Base-by-base conservation (phyloP, 2,888 invertebrate genomes). In the Tholera decimalis region DNA sequence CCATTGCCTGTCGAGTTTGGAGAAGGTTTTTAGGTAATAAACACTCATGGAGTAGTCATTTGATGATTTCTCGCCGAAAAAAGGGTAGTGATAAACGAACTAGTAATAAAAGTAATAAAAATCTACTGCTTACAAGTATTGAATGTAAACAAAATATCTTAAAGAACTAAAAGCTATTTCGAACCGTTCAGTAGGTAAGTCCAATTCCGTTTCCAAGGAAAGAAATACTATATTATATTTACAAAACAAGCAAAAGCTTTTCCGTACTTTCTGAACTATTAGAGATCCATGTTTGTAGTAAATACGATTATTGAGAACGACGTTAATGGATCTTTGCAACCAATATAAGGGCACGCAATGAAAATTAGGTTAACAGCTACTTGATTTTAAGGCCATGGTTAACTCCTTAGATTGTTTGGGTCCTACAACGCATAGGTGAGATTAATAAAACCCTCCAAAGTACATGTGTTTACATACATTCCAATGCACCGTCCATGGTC, bases 181-280 rank as follows among this genome's bases (percentile, higher is more conserved):
- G 8, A 18, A 18, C 13, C 24, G n/a, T 22, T n/a, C n/a, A n/a
- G n/a, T n/a, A n/a, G n/a, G n/a, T 33, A 28, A 35, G 18, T 47
- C n/a, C 28, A 2, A 22, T 22, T 22, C 22, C 28, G 9, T 7
- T 26, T 9, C 28, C n/a, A 28, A 49, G 26, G 33, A 63, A 72
- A 47, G 62, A 71, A 37, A 47, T 53, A 37, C 30, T 26, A 37
- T 37, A 54, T 49, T 22, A 33, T 49, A 37, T 72, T 62, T 51
- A 30, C 35, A 30, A 20, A 49, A 63, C 72, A 69, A 54, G 72
- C 22, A 72, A 69, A 69, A 63, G 72, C 68, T 69, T 68, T 69
- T 37, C 18, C 37, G 47, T 30, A 43, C 63, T 72, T 33, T 54
- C 24, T 26, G 18, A 63, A 54, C 46, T 54, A 72, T 39, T 9